A percentile compares a stretch with the other conserved stretches of the same genome.
Conservation (phyloP, 35 echinoderm and acorn worm genomes). For the Amphiura filiformis region DNA sequence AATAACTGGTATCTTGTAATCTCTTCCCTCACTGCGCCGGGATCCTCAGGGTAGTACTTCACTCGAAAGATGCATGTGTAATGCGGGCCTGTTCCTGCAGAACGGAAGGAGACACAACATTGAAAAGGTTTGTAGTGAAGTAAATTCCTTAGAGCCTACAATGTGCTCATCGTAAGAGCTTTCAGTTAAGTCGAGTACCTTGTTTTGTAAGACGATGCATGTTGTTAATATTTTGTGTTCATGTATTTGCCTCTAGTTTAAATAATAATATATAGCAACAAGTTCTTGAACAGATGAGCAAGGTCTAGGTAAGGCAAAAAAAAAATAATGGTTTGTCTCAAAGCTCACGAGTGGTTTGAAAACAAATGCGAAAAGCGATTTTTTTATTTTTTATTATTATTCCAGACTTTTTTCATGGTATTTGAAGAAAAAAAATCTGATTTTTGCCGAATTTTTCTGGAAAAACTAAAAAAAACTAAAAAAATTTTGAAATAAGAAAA, state of each 20-base stretch:
- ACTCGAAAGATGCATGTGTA: conserved; percentile 72
- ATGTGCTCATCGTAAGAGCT: background rate
- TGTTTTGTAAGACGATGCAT: background rate
- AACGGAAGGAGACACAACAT: background rate
- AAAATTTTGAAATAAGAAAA: too few species aligned
- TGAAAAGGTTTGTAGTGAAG: background rate
- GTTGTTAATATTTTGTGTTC: background rate
- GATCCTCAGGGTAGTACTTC: conserved; percentile 79
- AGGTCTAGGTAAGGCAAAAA: too few species aligned
- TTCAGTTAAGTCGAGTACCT: background rate
- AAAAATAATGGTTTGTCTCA: too few species aligned
- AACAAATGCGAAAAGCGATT: too few species aligned
- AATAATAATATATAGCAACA: too few species aligned
- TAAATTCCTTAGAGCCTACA: background rate
- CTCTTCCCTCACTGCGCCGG: conserved; percentile 74
- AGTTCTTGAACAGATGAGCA: too few species aligned
- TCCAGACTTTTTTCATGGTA: too few species aligned
- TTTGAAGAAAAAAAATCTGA: too few species aligned
- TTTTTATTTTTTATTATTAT: too few species aligned
- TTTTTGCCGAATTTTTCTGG: too few species aligned
- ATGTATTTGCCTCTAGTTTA: background rate
- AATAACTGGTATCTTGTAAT: conserved; percentile 81
- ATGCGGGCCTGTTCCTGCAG: conserved; percentile 51
- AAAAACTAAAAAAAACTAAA: too few species aligned
- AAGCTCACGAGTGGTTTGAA: too few species aligned